Evolutionary conservation across 2,888 invertebrate genomes (phyloP).

Genomic region (Xanthia togata): DNA sequence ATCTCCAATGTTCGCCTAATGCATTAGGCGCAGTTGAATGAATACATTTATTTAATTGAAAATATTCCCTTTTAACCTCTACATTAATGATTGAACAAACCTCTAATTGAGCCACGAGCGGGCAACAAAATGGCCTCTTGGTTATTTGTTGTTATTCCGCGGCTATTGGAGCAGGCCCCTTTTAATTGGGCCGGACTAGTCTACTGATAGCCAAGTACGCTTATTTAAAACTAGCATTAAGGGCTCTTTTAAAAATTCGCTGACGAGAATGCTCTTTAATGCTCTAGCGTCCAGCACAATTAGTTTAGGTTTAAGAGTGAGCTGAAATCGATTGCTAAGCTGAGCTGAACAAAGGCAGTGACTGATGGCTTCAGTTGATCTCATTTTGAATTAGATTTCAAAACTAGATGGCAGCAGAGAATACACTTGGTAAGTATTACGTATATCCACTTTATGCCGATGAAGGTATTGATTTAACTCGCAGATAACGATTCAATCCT

Average conservation of each 20-base stretch:
- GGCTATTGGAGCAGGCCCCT: conserved; percentile 52
- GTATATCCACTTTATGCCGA: not conserved
- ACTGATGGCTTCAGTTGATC: not conserved
- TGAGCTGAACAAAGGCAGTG: not conserved
- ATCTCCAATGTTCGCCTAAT: too few relatives aligned
- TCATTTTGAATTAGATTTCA: not conserved
- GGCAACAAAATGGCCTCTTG: conserved; percentile 51
- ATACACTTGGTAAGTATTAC: not conserved
- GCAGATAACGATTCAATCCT: not conserved
- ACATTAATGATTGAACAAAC: conserved; percentile 61
- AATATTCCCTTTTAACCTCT: conserved; percentile 51
- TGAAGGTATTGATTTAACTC: not conserved
- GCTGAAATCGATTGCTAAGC: not conserved
- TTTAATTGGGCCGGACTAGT: conserved; percentile 59
- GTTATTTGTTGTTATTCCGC: conserved; percentile 55
- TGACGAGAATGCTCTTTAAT: conserved; percentile 43
- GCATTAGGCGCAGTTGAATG: conserved; percentile 20
- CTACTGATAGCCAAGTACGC: conserved; percentile 53
- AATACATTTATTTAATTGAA: conserved; percentile 53
- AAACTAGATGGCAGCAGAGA: not conserved
- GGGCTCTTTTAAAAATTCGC: conserved; percentile 49
- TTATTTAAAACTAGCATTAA: conserved; percentile 59
- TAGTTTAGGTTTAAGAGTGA: conserved; percentile 10
- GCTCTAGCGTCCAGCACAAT: conserved; percentile 11
- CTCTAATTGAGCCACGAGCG: conserved; percentile 58